These are phyloP conservation scores for Caenorhabditis latens DNA, from an alignment of 1,140 invertebrate species.

Conservation along the genomic window DNA sequence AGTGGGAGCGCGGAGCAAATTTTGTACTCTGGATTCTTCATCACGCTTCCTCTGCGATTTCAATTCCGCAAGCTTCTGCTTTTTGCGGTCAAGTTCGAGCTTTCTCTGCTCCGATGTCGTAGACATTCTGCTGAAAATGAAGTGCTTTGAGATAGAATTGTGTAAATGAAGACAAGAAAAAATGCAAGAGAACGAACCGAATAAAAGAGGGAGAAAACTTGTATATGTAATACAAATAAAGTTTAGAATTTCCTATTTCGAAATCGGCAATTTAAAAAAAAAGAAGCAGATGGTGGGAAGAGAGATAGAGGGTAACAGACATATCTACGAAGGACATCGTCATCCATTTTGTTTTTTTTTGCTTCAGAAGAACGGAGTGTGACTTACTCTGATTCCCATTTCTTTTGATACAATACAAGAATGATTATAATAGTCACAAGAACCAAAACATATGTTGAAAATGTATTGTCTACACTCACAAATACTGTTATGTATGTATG, in stretches of 20 bases:
- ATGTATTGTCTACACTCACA: background rate
- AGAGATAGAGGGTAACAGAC: slow-evolving; percentile 4
- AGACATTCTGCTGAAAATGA: slow-evolving; percentile 32
- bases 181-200: background rate
- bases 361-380: slow-evolving; percentile 3
- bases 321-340: slow-evolving; percentile 40
- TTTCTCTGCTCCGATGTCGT: background rate
- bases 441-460: slow-evolving; percentile 12
- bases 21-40: slow-evolving; percentile 19
- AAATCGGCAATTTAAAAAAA: background rate
- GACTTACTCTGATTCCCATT: background rate
- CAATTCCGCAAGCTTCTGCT: slow-evolving; percentile 5
- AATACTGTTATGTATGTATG: slow-evolving; percentile 45
- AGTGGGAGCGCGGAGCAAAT: slow-evolving; percentile 1
- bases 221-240: background rate
- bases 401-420: no score
- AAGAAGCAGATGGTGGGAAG: slow-evolving; percentile 24
- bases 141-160: background rate
- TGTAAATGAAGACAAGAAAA: background rate
- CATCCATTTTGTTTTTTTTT: slow-evolving; percentile 12
- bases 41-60: background rate
- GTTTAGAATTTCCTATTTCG: background rate
- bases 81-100: slow-evolving; percentile 43
- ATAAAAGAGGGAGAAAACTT: background rate
- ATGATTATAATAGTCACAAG: background rate